Conservation (phyloP, 2,113 vertebrate species). For the Bubalus kerabau region DNA sequence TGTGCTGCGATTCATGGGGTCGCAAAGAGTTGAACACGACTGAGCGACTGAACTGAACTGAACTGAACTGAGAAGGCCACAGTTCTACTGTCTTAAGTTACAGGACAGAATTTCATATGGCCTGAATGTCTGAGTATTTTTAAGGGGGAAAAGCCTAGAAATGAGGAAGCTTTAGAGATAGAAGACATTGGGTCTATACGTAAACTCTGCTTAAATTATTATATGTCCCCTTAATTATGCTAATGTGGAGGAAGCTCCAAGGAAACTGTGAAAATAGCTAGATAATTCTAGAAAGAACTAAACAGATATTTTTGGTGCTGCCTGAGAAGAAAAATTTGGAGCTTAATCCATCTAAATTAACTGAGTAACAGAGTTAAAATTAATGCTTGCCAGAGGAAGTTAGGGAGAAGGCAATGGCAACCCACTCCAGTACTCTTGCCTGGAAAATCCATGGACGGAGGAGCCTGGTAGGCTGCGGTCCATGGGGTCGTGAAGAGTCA, state of each 20-base stretch:
- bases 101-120: background rate
- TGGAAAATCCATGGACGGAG: fast-evolving
- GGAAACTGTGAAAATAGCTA: background rate
- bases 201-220: background rate
- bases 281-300: background rate
- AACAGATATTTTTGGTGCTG: background rate
- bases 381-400: background rate
- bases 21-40: too few species aligned
- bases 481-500: fast-evolving
- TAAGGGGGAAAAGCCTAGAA: background rate
- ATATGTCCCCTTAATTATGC: background rate
- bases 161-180: background rate
- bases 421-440: background rate
- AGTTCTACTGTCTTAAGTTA: background rate
- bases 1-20: too few species aligned
- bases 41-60: too few species aligned
- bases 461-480: background rate
- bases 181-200: background rate
- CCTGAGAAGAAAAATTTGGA: background rate
- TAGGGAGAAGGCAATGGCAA: background rate
- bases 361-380: background rate
- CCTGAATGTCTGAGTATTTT: background rate
- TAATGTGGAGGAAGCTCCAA: background rate
- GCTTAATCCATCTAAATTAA: background rate
- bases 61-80: too few species aligned